These are phyloP conservation scores for Rambutsinella grinnellia DNA, from an alignment of 2,888 invertebrate genomes.

Conservation along the genomic window DNA sequence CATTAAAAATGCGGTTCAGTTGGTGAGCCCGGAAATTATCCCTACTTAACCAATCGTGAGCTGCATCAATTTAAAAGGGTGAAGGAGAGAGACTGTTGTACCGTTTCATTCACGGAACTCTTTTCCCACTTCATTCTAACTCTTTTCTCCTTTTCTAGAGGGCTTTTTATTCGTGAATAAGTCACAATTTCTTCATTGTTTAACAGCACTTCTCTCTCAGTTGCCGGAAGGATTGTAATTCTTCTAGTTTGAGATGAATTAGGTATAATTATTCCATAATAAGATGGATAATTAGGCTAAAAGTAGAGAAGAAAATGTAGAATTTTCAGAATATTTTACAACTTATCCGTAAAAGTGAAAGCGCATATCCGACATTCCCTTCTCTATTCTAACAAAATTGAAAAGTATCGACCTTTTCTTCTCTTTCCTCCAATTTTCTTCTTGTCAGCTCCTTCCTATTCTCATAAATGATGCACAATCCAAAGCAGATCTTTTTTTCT, in stretches of 20 bases:
- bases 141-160: constrained; percentile 16
- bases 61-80: constrained; percentile 42
- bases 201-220: background rate
- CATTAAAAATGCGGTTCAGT: background rate
- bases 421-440: background rate
- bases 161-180: constrained; percentile 1
- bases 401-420: background rate
- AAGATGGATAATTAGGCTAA: constrained; percentile 15
- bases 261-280: too few species aligned
- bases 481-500: background rate
- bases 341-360: too few species aligned
- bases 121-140: constrained; percentile 25
- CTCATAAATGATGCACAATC: constrained; percentile 20
- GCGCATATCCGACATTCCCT: constrained; percentile 22
- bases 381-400: background rate
- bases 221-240: background rate
- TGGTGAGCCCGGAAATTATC: constrained; percentile 50
- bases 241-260: background rate
- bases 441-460: background rate
- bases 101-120: constrained; percentile 37
- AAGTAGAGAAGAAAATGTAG: constrained; percentile 9
- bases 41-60: constrained; percentile 57
- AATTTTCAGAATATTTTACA: too few species aligned
- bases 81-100: constrained; percentile 22
- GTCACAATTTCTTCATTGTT: background rate